Conservation (phyloP, 92 coral and sea anemone species). For the Montipora capitata region DNA sequence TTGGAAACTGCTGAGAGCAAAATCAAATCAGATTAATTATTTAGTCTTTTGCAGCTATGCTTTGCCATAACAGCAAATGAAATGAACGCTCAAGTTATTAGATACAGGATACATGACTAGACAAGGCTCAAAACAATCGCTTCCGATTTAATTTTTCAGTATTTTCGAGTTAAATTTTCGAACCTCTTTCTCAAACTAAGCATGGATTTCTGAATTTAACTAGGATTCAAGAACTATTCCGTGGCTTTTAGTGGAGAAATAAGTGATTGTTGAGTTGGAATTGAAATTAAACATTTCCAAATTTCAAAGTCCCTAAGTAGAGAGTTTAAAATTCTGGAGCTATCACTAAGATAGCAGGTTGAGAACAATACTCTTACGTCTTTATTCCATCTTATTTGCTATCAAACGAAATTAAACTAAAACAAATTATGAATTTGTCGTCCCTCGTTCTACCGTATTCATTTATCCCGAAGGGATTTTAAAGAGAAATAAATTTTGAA, state of each 20-base stretch:
- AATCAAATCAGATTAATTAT: constrained; percentile 58
- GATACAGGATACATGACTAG: constrained; percentile 1
- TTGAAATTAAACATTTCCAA: neutral
- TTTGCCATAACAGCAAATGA: constrained; percentile 31
- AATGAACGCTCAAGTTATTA: constrained; percentile 24
- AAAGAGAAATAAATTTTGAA: neutral
- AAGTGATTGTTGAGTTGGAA: neutral
- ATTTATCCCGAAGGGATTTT: constrained; percentile 14
- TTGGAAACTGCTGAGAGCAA: constrained; percentile 19
- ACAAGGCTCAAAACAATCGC: neutral
- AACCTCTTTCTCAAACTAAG: neutral
- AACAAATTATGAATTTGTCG: neutral
- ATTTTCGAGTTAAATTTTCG: neutral
- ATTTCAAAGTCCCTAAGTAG: neutral
- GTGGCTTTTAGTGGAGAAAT: neutral
- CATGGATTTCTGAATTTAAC: no score
- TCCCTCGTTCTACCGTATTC: neutral
- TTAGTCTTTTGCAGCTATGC: constrained; percentile 37
- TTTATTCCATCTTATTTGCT: no score
- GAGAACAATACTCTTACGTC: no score
- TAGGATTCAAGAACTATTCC: neutral
- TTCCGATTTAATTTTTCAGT: neutral
- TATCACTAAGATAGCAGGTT: neutral
- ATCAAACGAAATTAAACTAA: neutral
- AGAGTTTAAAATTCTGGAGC: no score